Evolutionary conservation across 2,888 invertebrate species (phyloP).

Genomic region (Papilio protenor): DNA sequence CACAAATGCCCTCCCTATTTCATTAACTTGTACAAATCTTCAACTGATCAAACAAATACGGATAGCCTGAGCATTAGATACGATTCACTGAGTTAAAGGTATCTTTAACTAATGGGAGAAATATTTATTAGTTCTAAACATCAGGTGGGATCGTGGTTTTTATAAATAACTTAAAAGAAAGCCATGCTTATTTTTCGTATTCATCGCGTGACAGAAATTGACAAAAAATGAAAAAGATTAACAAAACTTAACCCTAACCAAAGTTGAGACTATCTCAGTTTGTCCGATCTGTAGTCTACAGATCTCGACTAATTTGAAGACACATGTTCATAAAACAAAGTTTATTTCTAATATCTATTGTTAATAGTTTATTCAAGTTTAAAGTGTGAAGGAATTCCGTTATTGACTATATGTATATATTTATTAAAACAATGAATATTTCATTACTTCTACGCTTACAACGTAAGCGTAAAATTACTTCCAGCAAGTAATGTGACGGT

Average conservation of each 20-base stretch:
- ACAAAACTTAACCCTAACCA: neutral
- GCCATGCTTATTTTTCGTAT: too few species aligned
- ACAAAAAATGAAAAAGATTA: neutral
- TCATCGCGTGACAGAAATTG: neutral
- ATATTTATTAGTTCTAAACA: neutral
- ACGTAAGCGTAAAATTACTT: constrained; percentile 18
- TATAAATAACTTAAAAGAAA: too few species aligned
- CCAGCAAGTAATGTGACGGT: constrained; percentile 16
- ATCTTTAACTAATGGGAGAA: neutral
- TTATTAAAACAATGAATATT: constrained; percentile 9
- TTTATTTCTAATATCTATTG: neutral
- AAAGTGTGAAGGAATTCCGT: neutral
- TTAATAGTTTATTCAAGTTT: neutral
- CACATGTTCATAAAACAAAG: neutral
- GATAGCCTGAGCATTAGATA: neutral
- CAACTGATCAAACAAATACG: neutral
- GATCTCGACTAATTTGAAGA: too few species aligned
- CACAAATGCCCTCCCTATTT: neutral
- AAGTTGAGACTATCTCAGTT: neutral
- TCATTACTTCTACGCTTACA: constrained; percentile 5
- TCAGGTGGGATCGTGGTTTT: neutral
- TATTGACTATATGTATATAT: constrained; percentile 8
- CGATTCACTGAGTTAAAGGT: neutral
- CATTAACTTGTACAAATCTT: neutral
- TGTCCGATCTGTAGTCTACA: too few species aligned